Conservation (phyloP, 2,797 vertebrate genomes). For the Aldrovandia affinis region DNA sequence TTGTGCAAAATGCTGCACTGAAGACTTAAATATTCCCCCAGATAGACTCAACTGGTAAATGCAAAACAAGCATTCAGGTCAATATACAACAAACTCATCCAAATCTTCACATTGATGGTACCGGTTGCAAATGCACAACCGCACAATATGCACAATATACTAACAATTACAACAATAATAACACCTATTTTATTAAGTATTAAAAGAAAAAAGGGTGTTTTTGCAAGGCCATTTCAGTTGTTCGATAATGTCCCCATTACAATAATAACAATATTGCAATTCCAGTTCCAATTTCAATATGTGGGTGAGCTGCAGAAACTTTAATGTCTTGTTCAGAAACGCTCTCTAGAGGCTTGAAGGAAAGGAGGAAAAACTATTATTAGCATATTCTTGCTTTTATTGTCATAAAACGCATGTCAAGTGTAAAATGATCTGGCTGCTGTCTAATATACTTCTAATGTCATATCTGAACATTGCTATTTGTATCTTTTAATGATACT, state of each 20-base stretch:
- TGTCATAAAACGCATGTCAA: background rate
- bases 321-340: slow-evolving; percentile 85
- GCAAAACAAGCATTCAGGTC: no score
- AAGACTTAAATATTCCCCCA: no score
- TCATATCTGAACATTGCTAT: background rate
- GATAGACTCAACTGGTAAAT: no score
- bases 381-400: background rate
- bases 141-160: no score
- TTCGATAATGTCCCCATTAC: background rate
- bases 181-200: background rate
- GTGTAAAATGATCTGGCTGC: background rate
- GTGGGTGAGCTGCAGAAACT: background rate
- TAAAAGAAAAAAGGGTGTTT: background rate
- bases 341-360: slow-evolving; percentile 82
- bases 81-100: no score
- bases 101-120: no score
- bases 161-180: background rate
- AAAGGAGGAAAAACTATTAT: slow-evolving; percentile 38
- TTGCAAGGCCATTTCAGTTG: background rate
- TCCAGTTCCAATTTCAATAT: background rate
- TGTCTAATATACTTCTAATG: background rate
- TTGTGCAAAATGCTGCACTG: no score
- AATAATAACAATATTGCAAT: background rate
- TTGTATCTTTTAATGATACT: background rate
- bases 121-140: no score